Base-by-base conservation (phyloP, 2,797 vertebrate species). In the Rhinogobio ventralis region DNA sequence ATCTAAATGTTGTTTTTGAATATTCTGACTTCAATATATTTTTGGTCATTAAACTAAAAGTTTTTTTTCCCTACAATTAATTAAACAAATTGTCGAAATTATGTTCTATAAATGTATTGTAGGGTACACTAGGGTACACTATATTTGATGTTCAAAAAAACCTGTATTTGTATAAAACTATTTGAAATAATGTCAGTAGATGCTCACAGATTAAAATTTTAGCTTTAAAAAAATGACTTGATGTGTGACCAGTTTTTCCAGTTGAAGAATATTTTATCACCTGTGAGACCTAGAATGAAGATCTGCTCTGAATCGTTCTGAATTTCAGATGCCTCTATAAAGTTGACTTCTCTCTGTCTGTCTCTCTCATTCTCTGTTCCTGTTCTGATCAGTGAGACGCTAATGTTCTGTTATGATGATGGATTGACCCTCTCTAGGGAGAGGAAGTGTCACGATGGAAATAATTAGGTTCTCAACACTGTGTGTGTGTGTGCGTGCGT, bases 381-480 rank as follows among this genome's bases (percentile, higher is more conserved):
- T 39, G n/a, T 91, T 89, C 88, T 87, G 91, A 85, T 91, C 77
- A 64, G 76, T 53, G 71, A 66, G 92, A 93, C 92, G 89, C 90
- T 95, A 94, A 94, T 94, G 91, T 92, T 91, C 89, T 90, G 91
- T 94, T 93, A 92, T 91, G 92, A 93, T 95, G 94, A 95, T 89
- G 93, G 93, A 95, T 94, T 93, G 90, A 92, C 92, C 92, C 92
- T 91, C 83, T 85, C 91, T 91, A 89, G 90, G 51, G 90, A 86
- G 88, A 91, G 90, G 90, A 93, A 91, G 93, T 94, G 93, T 94
- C 93, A 89, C 88, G 91, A 93, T 93, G 91, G 92, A 90, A 91
- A 93, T 95, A 94, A 95, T 95, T 94, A 95, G 92, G 88, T 90
- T 90, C 92, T 94, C 90, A 90, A 88, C 91, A 90, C 92, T 94